These are phyloP conservation scores for Cromileptes altivelis DNA, from an alignment of 2,113 vertebrate genomes.

Conservation along the genomic window DNA sequence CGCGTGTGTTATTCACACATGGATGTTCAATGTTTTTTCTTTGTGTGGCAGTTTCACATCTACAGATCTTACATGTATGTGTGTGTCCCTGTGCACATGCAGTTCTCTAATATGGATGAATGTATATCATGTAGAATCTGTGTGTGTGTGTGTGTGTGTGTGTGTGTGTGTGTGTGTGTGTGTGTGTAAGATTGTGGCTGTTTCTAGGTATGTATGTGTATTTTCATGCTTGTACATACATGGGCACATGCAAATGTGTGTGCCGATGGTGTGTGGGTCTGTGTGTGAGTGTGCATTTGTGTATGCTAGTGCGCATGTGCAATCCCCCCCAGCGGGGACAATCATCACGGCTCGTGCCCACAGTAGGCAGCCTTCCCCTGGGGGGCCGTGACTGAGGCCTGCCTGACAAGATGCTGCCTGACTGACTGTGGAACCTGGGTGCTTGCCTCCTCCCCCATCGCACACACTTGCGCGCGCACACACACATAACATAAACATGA, in stretches of 20 bases:
- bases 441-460: conserved; percentile 60
- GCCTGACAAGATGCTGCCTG: conserved; percentile 85
- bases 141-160: neutral
- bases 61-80: conserved; percentile 14
- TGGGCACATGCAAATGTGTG: conserved; percentile 41
- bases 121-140: neutral
- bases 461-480: neutral
- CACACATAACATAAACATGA: conserved; percentile 36
- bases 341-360: conserved; percentile 85
- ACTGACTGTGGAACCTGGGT: conserved; percentile 81
- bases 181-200: neutral
- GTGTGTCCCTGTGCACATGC: neutral
- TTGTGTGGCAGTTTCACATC: neutral
- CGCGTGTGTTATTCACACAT: neutral
- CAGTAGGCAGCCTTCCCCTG: conserved; percentile 81
- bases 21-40: neutral
- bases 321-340: conserved; percentile 75
- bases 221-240: conserved; percentile 28
- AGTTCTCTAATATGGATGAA: neutral
- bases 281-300: conserved; percentile 48
- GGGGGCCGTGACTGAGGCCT: conserved; percentile 82
- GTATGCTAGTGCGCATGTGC: conserved; percentile 69
- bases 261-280: conserved; percentile 31
- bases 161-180: conserved; percentile 7
- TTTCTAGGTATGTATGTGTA: conserved; percentile 13